Percentiles rank a stretch among this genome's conserved stretches.
Conservation (phyloP, 2,888 invertebrate species). For the Nasonia oneida region DNA sequence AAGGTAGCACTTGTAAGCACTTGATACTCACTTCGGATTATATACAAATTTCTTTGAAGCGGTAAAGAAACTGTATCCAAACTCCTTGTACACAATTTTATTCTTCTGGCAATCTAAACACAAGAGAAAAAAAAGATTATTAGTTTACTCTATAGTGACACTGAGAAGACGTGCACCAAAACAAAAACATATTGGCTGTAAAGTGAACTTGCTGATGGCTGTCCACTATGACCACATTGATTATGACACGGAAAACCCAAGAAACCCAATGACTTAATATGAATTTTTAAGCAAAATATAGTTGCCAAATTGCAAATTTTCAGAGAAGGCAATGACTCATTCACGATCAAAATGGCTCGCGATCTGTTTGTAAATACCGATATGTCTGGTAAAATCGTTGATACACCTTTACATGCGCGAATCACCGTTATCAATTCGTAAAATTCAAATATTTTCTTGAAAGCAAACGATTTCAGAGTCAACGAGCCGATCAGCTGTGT, state of each 20-base stretch:
- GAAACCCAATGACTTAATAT: slow-evolving; percentile 1
- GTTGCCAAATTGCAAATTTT: background rate
- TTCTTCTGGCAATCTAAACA: slow-evolving; percentile 58
- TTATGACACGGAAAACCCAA: background rate
- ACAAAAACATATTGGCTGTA: slow-evolving; percentile 20
- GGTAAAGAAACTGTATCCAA: slow-evolving; percentile 56
- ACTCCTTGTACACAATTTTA: slow-evolving; percentile 21
- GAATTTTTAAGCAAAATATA: background rate
- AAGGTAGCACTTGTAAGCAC: slow-evolving; percentile 1
- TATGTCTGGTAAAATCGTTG: background rate
- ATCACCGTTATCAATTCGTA: background rate
- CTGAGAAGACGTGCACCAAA: background rate
- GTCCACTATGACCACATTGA: background rate
- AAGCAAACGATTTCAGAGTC: background rate
- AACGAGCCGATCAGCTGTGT: slow-evolving; percentile 2
- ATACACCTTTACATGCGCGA: slow-evolving; percentile 2
- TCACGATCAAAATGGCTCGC: background rate
- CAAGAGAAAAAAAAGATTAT: slow-evolving; percentile 22
- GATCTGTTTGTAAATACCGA: slow-evolving; percentile 2
- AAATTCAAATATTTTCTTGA: slow-evolving; percentile 1
- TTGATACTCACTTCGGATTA: slow-evolving; percentile 58
- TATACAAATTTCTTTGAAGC: slow-evolving; percentile 58
- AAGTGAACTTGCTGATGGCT: slow-evolving; percentile 29
- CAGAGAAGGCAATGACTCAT: background rate
- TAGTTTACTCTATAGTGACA: background rate